A percentile compares a stretch with the other conserved stretches of the same genome.
phyloP scores from a whole-genome alignment of 64 coral and sea anemone genomes.

The Actinia equina region DNA sequence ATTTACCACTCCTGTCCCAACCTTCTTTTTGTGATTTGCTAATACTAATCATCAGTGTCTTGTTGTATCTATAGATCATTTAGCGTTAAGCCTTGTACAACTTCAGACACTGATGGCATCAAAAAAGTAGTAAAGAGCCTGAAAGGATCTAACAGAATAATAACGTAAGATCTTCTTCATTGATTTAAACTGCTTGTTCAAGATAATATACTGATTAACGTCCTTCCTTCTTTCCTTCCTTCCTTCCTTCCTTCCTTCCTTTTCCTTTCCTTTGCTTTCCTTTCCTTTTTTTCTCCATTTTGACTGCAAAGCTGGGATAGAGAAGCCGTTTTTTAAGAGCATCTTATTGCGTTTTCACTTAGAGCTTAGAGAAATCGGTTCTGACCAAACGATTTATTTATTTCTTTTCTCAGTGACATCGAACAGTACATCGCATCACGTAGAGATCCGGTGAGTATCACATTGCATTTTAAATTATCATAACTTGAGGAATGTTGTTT shows the following conservation, averaged over 20 bases:
- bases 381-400: not conserved
- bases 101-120: slow-evolving; percentile 55
- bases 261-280: too few species aligned
- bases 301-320: too few species aligned
- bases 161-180: slow-evolving; percentile 24
- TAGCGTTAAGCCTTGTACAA: slow-evolving; percentile 60
- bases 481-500: too few species aligned
- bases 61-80: slow-evolving; percentile 53
- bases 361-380: too few species aligned
- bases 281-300: too few species aligned
- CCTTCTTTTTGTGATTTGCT: not conserved
- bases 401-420: slow-evolving; percentile 65
- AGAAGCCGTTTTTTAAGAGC: too few species aligned
- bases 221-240: too few species aligned
- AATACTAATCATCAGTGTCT: too few species aligned
- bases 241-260: too few species aligned
- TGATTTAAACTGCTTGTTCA: too few species aligned
- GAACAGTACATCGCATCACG: slow-evolving; percentile 72
- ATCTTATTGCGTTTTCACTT: too few species aligned
- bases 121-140: slow-evolving; percentile 57
- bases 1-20: not conserved
- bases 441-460: slow-evolving; percentile 64
- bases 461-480: not conserved
- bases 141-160: slow-evolving; percentile 58
- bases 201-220: too few species aligned